Percentiles rank a stretch among this genome's conserved stretches.
phyloP scores from a whole-genome alignment of 2,888 invertebrate genomes.

The Lasioglossum vierecki region DNA sequence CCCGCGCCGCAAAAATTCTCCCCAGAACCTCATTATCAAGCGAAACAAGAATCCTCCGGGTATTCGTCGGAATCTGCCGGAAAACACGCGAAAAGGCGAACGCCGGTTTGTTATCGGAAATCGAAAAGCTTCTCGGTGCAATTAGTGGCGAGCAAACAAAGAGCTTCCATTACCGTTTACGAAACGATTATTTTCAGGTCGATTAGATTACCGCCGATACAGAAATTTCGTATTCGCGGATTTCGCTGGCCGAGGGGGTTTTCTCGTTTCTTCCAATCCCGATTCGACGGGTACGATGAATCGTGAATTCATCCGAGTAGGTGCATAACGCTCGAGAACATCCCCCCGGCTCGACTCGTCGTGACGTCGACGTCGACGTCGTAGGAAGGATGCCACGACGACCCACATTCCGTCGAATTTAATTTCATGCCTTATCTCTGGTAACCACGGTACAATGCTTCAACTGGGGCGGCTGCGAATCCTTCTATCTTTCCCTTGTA shows the following conservation, averaged over 20 bases:
- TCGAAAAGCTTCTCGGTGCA: background rate
- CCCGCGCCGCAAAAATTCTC: background rate
- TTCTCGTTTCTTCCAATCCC: background rate
- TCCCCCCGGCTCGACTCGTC: conserved; percentile 9
- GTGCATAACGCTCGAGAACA: conserved; percentile 28
- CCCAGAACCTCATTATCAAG: background rate
- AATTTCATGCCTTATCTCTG: conserved; percentile 80
- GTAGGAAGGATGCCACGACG: conserved; percentile 64
- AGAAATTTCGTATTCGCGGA: background rate
- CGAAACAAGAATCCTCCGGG: background rate
- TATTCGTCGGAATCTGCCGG: background rate
- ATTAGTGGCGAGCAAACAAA: background rate
- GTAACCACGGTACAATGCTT: conserved; percentile 74
- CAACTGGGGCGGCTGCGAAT: conserved; percentile 76
- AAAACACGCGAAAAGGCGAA: background rate
- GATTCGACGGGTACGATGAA: conserved; percentile 29
- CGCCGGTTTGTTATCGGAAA: conserved; percentile 3
- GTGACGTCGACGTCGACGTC: conserved; percentile 38
- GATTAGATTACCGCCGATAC: conserved; percentile 3
- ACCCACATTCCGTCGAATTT: conserved; percentile 79
- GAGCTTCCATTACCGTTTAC: background rate
- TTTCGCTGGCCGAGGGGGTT: background rate
- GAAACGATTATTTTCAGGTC: background rate
- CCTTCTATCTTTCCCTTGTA: conserved; percentile 65
- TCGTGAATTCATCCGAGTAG: conserved; percentile 31